Base-by-base conservation (phyloP, 2,888 invertebrate species). In the Fragum whitleyi region DNA sequence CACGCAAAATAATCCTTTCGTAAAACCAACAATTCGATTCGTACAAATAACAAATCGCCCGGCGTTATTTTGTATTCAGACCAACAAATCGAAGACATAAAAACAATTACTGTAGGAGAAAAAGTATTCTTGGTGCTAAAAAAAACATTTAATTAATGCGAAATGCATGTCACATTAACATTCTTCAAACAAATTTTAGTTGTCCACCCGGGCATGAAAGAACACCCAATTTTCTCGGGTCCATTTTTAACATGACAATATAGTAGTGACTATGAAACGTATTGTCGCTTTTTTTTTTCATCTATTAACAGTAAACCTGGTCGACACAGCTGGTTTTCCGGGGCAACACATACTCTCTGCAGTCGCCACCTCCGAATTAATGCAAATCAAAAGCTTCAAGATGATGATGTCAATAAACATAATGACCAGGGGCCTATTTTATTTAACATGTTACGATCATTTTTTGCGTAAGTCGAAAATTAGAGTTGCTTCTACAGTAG, bases 221-320 rank as follows among this genome's bases (percentile, higher is more conserved):
- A 74, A 19, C 69, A 47, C 0, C 86, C 84, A 7, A 53, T 86
- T 16, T 84, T 86, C 51, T 6, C 80, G 5, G 82, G 82, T 32
- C 81, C 86, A 82, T 29, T 80, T 74, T 29, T 74, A 81, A 6
- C 81, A 83, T 21, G 77, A 81, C 55, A 83, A 79, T 75, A 26
- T 84, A 21, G 59, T 2, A 9, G 74, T 32, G 9, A 29, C 62
- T 32, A 57, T 69, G 7, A 21, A 19, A 2, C 9, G 29, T 9
- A 32, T 81, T 14, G 72, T 71, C 6, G 53, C 71, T 14, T 0
- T 32, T 19, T 67, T 29, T 6, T 68, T 74, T 42, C 26, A 81
- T 21, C 77, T 75, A 39, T 36, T 42, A 5, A 73, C 76, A 9
- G 21, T 83, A 2, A 73, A 74, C 0, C 77, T 77, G 9, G 77